Percentiles rank a stretch among this genome's conserved stretches.
Conservation (phyloP, 2,113 vertebrate genomes). For the Himantopus leucocephalus region DNA sequence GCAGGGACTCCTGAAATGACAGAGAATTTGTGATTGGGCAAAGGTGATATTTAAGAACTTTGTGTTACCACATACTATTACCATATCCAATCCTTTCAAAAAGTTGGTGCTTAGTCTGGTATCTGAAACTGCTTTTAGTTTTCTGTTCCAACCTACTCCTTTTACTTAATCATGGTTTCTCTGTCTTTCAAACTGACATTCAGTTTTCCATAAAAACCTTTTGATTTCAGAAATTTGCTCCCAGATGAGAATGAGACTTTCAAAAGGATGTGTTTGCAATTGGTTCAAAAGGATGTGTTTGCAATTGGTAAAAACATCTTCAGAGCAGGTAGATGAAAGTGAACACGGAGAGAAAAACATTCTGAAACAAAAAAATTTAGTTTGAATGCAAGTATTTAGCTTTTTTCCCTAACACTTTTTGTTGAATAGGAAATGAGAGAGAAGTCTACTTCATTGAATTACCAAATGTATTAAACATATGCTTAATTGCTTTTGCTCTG, state of each 20-base stretch:
- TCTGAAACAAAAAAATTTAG: not conserved
- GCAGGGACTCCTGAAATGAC: not conserved
- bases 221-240: slow-evolving; percentile 29
- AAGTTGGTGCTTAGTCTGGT: not conserved
- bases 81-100: not conserved
- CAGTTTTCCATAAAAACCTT: not conserved
- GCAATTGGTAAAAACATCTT: not conserved
- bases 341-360: not conserved
- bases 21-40: not conserved
- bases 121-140: not conserved
- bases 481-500: slow-evolving; percentile 14
- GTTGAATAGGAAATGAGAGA: not conserved
- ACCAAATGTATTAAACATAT: not conserved
- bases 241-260: not conserved
- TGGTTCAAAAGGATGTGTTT: not conserved
- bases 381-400: not conserved
- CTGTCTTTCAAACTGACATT: not conserved
- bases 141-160: not conserved
- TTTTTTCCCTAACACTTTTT: not conserved
- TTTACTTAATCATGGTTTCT: not conserved
- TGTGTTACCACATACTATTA: not conserved
- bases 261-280: not conserved
- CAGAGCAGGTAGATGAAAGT: not conserved
- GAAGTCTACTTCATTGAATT: not conserved
- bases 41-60: not conserved